phyloP scores from a whole-genome alignment of 64 coral and sea anemone species.

The Dendrophyllia cribrosa region DNA sequence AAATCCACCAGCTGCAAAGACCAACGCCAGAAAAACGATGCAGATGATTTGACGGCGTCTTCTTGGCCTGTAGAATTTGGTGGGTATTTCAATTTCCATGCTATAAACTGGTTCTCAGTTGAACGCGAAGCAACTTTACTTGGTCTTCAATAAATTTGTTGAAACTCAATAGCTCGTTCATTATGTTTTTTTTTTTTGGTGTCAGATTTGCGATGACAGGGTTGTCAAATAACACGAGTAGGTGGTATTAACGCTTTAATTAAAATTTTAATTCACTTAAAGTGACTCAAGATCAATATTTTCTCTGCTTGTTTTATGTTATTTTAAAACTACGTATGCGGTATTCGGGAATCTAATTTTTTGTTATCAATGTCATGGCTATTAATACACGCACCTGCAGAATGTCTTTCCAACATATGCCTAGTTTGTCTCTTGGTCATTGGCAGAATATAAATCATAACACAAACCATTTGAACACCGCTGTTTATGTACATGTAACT shows the following conservation, averaged over 20 bases:
- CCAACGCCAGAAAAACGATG: background rate
- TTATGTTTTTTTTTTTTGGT: background rate
- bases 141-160: background rate
- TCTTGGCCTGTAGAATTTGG: background rate
- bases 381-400: too few relatives aligned
- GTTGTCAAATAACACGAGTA: slow-evolving; percentile 20
- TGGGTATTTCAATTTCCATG: background rate
- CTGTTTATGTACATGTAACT: too few relatives aligned
- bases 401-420: too few relatives aligned
- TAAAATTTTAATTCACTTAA: background rate
- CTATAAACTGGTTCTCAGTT: background rate
- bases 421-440: too few relatives aligned
- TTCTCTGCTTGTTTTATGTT: background rate
- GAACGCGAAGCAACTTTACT: background rate
- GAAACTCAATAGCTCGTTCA: background rate
- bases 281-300: background rate
- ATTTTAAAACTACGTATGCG: too few relatives aligned
- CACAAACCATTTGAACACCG: too few relatives aligned
- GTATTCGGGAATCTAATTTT: too few relatives aligned
- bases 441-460: too few relatives aligned
- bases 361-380: too few relatives aligned
- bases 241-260: background rate
- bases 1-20: slow-evolving; percentile 17
- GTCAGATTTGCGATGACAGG: background rate
- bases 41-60: background rate